Percentiles rank a stretch among this genome's conserved stretches.
These are phyloP conservation scores for Cassiopea andromeda DNA, from an alignment of 30 jellyfish, hydroid and myxozoan species.

Conservation along the genomic window DNA sequence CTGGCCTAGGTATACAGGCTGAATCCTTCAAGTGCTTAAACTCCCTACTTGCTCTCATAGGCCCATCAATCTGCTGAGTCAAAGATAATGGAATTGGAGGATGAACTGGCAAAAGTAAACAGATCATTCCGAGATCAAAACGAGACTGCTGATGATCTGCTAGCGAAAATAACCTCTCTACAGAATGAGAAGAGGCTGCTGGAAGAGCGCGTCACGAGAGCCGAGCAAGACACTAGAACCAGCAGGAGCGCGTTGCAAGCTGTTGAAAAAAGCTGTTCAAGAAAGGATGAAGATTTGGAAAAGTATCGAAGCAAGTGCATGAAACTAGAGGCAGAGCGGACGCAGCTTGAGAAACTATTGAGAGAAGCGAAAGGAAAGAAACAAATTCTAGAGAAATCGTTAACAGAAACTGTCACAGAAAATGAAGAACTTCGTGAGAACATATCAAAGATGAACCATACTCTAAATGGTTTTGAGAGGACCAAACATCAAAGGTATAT, in stretches of 20 bases:
- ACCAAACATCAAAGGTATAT: conserved; percentile 65
- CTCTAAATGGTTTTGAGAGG: conserved; percentile 48
- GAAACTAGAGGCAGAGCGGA: conserved; percentile 43
- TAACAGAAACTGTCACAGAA: conserved; percentile 56
- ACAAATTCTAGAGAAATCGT: conserved; percentile 53
- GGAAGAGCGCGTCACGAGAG: conserved; percentile 58
- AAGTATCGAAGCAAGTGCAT: conserved; percentile 48
- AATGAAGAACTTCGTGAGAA: conserved; percentile 59
- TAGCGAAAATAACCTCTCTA: conserved; percentile 61
- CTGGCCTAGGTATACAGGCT: too few species aligned
- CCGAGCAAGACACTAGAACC: conserved; percentile 70
- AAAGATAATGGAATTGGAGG: conserved; percentile 58
- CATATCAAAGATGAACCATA: conserved; percentile 36
- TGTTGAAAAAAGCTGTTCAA: conserved; percentile 53
- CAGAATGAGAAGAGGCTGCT: conserved; percentile 77
- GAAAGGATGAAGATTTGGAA: conserved; percentile 64
- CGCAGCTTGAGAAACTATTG: conserved; percentile 23
- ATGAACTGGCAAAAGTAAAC: conserved; percentile 58
- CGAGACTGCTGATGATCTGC: conserved; percentile 76
- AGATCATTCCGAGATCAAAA: conserved; percentile 77
- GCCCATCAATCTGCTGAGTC: conserved; percentile 64
- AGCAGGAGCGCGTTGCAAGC: conserved; percentile 66
- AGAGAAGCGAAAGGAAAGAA: conserved; percentile 50
- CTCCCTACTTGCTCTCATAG: background rate
- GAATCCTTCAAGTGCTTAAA: background rate